phyloP scores from a whole-genome alignment of 2,113 vertebrate genomes.

The Eolophus roseicapilla region DNA sequence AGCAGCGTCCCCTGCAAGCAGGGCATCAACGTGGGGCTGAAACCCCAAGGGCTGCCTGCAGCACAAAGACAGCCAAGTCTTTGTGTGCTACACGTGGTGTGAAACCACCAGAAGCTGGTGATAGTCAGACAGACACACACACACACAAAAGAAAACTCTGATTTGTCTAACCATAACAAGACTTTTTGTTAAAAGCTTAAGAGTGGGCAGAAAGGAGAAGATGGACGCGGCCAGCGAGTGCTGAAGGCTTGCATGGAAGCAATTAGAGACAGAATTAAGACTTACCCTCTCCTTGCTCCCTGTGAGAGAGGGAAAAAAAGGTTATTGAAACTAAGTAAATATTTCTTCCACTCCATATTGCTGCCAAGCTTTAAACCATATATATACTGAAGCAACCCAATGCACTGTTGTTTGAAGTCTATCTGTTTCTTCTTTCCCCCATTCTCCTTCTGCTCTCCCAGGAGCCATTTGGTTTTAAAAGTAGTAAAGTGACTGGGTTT shows the following conservation, averaged over 20 bases:
- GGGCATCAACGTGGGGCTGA: background rate
- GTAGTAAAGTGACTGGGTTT: background rate
- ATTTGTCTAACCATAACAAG: background rate
- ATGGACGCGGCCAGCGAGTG: background rate
- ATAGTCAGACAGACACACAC: background rate
- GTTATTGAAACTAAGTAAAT: background rate
- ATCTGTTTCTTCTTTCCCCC: background rate
- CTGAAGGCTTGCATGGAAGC: background rate
- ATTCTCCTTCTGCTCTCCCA: background rate
- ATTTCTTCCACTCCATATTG: background rate
- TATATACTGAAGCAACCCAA: background rate
- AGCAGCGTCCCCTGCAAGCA: background rate
- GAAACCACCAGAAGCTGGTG: background rate
- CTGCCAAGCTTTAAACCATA: background rate
- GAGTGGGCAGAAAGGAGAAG: background rate
- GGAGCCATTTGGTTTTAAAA: background rate
- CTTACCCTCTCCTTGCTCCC: slow-evolving; percentile 90
- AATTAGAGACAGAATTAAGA: background rate
- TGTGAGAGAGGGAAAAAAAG: slow-evolving; percentile 62
- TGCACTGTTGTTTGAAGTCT: background rate
- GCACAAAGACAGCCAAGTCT: background rate
- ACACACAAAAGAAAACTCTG: background rate
- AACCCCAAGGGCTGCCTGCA: background rate
- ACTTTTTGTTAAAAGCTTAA: background rate
- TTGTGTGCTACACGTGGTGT: background rate